These are phyloP conservation scores for Ephydatia muelleri DNA, from an alignment of 37 sponge, comb jelly and placozoan species.

Conservation along the genomic window DNA sequence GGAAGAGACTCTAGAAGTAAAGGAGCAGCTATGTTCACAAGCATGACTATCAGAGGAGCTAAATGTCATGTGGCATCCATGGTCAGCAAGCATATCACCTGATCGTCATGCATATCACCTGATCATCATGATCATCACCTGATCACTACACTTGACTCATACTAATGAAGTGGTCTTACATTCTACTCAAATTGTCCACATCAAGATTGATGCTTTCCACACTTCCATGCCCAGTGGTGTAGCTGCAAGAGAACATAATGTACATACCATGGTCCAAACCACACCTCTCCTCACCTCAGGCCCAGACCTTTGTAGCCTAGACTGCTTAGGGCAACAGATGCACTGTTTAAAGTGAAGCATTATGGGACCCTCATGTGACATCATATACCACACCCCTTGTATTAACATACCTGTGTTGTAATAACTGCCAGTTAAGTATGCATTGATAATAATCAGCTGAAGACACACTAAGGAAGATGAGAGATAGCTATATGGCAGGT, in stretches of 20 bases:
- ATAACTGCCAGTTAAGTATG: neutral
- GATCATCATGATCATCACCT: neutral
- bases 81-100: too few relatives aligned
- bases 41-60: too few relatives aligned
- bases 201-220: neutral
- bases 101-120: neutral
- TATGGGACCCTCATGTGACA: neutral
- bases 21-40: too few relatives aligned
- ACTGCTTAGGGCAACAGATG: neutral
- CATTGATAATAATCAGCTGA: neutral
- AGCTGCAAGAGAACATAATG: neutral
- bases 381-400: neutral
- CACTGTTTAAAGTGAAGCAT: neutral
- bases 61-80: neutral
- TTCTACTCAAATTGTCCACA: neutral
- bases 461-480: neutral
- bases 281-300: neutral
- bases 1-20: neutral
- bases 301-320: neutral
- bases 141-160: neutral
- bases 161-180: neutral
- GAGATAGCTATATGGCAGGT: neutral
- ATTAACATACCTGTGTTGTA: neutral
- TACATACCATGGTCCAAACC: neutral
- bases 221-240: neutral